Evolutionary conservation across 1,140 invertebrate genomes (phyloP).

Genomic region (Drosophila tsacasi): DNA sequence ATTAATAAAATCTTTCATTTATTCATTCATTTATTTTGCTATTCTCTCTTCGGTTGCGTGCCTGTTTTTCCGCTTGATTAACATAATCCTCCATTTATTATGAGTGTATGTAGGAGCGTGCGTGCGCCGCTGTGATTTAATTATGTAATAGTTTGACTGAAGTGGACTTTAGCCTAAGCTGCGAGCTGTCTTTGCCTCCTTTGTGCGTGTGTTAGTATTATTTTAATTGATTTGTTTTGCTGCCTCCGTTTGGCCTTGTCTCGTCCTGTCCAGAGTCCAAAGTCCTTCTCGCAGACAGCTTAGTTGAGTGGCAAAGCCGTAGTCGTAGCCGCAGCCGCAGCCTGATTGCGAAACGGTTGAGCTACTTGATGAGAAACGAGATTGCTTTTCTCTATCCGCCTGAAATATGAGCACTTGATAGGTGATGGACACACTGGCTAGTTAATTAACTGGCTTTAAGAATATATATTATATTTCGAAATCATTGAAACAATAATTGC

Average conservation of each 20-base stretch:
- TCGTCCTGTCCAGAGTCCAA: slow-evolving; percentile 47
- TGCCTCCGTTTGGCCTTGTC: slow-evolving; percentile 37
- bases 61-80: slow-evolving; percentile 82
- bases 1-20: slow-evolving; percentile 83
- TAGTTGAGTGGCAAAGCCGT: slow-evolving; percentile 39
- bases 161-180: slow-evolving; percentile 73
- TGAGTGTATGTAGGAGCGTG: slow-evolving; percentile 44
- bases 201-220: slow-evolving; percentile 30
- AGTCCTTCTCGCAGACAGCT: slow-evolving; percentile 53
- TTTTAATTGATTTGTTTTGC: slow-evolving; percentile 83
- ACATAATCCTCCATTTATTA: slow-evolving; percentile 83
- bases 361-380: slow-evolving; percentile 40
- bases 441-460: slow-evolving; percentile 33
- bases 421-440: slow-evolving; percentile 14
- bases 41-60: slow-evolving; percentile 51
- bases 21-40: slow-evolving; percentile 78
- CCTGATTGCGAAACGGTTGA: slow-evolving; percentile 51
- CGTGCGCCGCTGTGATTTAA: slow-evolving; percentile 70
- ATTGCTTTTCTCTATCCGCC: slow-evolving; percentile 17
- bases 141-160: slow-evolving; percentile 83
- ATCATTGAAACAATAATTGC: slow-evolving; percentile 8
- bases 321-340: slow-evolving; percentile 33
- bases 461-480: neutral
- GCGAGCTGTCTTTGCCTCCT: slow-evolving; percentile 19
- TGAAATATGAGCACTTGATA: slow-evolving; percentile 35